A percentile compares a stretch with the other conserved stretches of the same genome.
These are phyloP conservation scores for Cebidichthys violaceus DNA, from an alignment of 2,113 vertebrate genomes.

Conservation along the genomic window DNA sequence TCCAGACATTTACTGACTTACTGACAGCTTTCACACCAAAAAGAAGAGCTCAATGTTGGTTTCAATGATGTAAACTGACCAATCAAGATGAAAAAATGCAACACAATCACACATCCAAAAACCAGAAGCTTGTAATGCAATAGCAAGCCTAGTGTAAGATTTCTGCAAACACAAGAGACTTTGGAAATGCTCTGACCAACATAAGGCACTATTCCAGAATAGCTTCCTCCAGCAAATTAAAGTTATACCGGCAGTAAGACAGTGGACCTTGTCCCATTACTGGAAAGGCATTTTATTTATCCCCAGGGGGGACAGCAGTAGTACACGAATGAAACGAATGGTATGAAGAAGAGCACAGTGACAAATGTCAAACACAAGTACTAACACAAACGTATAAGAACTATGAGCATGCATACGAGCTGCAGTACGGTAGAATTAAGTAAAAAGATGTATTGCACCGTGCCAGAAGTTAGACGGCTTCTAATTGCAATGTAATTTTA, in stretches of 20 bases:
- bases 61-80: neutral
- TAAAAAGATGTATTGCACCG: neutral
- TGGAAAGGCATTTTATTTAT: neutral
- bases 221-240: neutral
- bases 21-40: neutral
- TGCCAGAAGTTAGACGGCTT: neutral
- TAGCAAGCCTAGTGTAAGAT: neutral
- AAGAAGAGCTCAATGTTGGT: too few relatives aligned
- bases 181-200: neutral
- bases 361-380: neutral
- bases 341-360: neutral
- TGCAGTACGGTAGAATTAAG: neutral
- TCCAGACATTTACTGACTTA: neutral
- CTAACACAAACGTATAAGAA: neutral
- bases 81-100: neutral
- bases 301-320: neutral
- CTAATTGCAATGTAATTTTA: neutral
- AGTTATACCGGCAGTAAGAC: neutral
- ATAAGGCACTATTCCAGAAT: neutral
- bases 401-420: neutral
- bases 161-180: constrained; percentile 2
- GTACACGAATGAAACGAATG: neutral
- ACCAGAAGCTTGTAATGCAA: neutral
- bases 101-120: neutral
- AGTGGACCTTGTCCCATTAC: neutral